Conservation (phyloP, 2,888 invertebrate genomes). For the Metallyticus violacea region DNA sequence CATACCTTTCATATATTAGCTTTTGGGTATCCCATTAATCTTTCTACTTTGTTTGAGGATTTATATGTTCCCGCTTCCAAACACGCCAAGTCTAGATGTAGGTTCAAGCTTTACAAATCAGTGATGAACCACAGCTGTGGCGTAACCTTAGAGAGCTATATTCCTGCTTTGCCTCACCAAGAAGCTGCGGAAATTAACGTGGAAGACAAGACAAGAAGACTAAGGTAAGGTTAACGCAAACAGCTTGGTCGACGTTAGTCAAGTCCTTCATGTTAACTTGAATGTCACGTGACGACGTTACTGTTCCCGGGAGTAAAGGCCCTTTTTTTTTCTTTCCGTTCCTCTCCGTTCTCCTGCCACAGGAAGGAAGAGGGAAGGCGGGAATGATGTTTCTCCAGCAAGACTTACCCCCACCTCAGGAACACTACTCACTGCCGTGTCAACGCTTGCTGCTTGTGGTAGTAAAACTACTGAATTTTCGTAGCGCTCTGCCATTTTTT, state of each 20-base stretch:
- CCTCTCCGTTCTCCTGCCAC: not conserved
- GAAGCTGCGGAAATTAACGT: not conserved
- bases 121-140: not conserved
- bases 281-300: not conserved
- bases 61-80: not conserved
- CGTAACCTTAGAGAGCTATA: not conserved
- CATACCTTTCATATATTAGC: not conserved
- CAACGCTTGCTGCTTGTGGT: not conserved
- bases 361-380: not conserved
- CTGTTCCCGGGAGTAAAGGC: not conserved
- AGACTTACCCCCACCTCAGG: not conserved
- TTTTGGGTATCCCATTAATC: no score
- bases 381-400: not conserved
- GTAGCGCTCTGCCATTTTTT: no score
- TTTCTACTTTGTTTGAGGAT: not conserved
- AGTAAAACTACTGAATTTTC: no score
- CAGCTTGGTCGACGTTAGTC: not conserved
- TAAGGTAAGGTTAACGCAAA: not conserved
- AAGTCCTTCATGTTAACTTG: not conserved
- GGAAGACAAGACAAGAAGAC: not conserved
- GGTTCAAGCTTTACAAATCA: not conserved
- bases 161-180: not conserved
- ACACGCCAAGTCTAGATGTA: not conserved
- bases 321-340: not conserved
- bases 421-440: not conserved